These are phyloP conservation scores for Drosophila barbarae DNA, from an alignment of 2,888 invertebrate species.

Conservation along the genomic window DNA sequence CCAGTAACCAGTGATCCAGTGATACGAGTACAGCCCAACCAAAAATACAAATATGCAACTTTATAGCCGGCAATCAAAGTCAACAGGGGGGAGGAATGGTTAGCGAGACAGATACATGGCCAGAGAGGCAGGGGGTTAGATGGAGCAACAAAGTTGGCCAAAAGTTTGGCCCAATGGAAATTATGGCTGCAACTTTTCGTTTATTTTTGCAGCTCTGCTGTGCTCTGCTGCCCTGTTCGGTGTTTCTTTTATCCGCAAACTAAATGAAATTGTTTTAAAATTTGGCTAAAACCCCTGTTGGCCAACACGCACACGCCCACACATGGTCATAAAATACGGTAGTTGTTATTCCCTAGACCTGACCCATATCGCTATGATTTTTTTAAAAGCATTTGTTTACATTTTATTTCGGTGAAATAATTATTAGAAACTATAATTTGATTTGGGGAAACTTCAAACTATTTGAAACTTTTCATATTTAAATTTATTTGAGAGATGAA, in stretches of 20 bases:
- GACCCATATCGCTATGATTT: not conserved
- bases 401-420: not conserved
- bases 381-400: not conserved
- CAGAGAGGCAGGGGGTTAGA: conserved; percentile 3
- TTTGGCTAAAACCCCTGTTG: conserved; percentile 44
- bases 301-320: conserved; percentile 3
- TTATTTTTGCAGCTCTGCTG: conserved; percentile 36
- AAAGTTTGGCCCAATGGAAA: conserved; percentile 55
- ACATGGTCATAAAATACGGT: not conserved
- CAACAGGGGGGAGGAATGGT: conserved; percentile 1
- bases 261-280: conserved; percentile 62
- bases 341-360: not conserved
- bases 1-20: conserved; percentile 32
- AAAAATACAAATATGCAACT: conserved; percentile 35
- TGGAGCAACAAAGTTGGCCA: conserved; percentile 23
- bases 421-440: not conserved
- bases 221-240: not conserved
- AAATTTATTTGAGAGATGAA: not conserved
- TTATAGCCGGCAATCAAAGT: conserved; percentile 34
- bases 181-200: conserved; percentile 63
- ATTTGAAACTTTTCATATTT: not conserved
- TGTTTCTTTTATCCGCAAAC: conserved; percentile 33
- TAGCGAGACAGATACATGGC: conserved; percentile 11
- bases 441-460: not conserved
- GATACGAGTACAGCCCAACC: conserved; percentile 26